phyloP scores from a whole-genome alignment of 2,797 vertebrate genomes.

The Setipinna tenuifilis region DNA sequence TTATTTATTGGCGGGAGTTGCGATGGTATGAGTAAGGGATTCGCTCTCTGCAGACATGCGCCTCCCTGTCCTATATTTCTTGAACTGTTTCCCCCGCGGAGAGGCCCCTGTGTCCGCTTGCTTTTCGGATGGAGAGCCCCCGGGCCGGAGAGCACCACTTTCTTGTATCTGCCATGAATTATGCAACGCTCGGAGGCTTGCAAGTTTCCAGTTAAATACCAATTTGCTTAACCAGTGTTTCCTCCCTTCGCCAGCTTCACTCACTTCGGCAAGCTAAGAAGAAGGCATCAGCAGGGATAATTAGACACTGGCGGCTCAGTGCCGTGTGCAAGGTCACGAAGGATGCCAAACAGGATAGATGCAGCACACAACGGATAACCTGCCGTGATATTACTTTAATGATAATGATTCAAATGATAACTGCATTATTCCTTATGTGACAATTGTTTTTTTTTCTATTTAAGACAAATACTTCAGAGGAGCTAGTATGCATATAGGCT shows the following conservation, averaged over 20 bases:
- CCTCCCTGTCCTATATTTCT: slow-evolving; percentile 72
- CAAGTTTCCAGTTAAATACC: slow-evolving; percentile 83
- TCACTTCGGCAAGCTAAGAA: slow-evolving; percentile 52
- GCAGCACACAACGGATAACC: not conserved
- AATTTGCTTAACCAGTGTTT: slow-evolving; percentile 85
- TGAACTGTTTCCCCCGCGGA: slow-evolving; percentile 62
- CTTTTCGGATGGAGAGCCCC: slow-evolving; percentile 46
- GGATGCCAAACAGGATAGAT: slow-evolving; percentile 26
- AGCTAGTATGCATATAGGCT: too few species aligned
- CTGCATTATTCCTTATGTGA: too few species aligned
- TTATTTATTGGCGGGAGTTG: not conserved
- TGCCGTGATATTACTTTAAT: too few species aligned
- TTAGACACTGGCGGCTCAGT: slow-evolving; percentile 54
- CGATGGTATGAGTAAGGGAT: not conserved
- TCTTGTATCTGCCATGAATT: slow-evolving; percentile 80
- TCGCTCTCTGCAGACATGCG: slow-evolving; percentile 23
- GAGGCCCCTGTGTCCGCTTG: slow-evolving; percentile 54
- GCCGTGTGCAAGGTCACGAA: slow-evolving; percentile 28
- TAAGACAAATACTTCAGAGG: too few species aligned
- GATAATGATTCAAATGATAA: too few species aligned
- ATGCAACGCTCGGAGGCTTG: slow-evolving; percentile 71
- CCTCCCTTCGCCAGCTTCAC: slow-evolving; percentile 72
- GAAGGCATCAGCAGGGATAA: slow-evolving; percentile 54
- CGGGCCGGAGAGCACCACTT: slow-evolving; percentile 66
- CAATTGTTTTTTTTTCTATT: too few species aligned